Percentiles rank a stretch among this genome's conserved stretches.
These are phyloP conservation scores for Nomia melanderi DNA, from an alignment of 1,140 invertebrate genomes.

Conservation along the genomic window DNA sequence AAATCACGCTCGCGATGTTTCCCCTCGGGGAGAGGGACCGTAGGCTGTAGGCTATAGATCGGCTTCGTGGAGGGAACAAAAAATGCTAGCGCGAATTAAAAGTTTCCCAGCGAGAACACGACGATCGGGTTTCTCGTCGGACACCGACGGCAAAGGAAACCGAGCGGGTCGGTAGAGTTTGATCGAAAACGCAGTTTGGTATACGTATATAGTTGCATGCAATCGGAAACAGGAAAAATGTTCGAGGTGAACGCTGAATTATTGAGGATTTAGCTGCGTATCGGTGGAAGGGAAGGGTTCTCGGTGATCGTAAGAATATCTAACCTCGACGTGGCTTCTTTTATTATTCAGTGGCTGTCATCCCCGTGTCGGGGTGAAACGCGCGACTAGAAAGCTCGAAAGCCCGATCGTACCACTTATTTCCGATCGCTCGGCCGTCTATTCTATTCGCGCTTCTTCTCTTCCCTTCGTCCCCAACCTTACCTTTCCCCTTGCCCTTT, in stretches of 20 bases:
- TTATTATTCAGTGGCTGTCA: slow-evolving; percentile 76
- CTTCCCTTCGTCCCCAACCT: not conserved
- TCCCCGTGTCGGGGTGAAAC: slow-evolving; percentile 66
- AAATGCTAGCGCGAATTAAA: not conserved
- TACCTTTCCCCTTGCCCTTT: no score
- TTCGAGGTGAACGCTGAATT: slow-evolving; percentile 68
- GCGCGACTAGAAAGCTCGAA: slow-evolving; percentile 66
- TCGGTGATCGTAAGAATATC: slow-evolving; percentile 77
- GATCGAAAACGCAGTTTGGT: slow-evolving; percentile 25
- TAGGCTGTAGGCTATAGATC: not conserved
- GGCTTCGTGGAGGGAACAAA: not conserved
- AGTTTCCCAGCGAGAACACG: not conserved
- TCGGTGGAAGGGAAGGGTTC: slow-evolving; percentile 72
- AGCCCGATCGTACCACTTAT: slow-evolving; percentile 63
- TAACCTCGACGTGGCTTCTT: slow-evolving; percentile 68
- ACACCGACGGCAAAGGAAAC: not conserved
- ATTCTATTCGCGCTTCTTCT: slow-evolving; percentile 14
- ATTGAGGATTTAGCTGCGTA: slow-evolving; percentile 75
- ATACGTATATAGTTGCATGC: slow-evolving; percentile 60
- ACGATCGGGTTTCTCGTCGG: not conserved
- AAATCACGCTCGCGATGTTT: not conserved
- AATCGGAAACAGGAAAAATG: slow-evolving; percentile 73
- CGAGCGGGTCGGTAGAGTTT: slow-evolving; percentile 10
- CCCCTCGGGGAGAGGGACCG: not conserved
- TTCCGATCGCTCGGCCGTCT: slow-evolving; percentile 52